A percentile compares a stretch with the other conserved stretches of the same genome.
These are phyloP conservation scores for Hydrolagus affinis DNA, from an alignment of 2,113 vertebrate species.

Conservation along the genomic window DNA sequence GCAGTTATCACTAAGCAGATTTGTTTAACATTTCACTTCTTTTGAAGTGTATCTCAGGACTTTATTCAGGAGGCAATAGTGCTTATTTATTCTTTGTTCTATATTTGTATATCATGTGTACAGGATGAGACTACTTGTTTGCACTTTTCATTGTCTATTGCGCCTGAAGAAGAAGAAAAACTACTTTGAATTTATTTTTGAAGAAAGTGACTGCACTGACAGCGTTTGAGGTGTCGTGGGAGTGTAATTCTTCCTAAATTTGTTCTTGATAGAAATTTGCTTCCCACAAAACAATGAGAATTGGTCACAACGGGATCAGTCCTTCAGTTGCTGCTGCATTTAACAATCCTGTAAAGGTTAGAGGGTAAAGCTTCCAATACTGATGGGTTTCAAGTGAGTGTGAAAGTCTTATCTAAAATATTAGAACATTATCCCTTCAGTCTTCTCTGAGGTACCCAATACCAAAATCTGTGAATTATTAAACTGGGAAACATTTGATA, in stretches of 20 bases:
- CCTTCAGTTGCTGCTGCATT: neutral
- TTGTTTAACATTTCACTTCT: constrained; percentile 28
- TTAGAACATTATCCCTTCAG: neutral
- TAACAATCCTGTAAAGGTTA: neutral
- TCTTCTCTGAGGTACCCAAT: neutral
- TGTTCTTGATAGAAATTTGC: constrained; percentile 8
- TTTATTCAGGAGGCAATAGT: constrained; percentile 25
- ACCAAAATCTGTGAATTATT: neutral
- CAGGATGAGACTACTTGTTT: constrained; percentile 15
- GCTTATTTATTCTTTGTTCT: constrained; percentile 19
- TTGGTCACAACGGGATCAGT: neutral
- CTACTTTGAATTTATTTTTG: constrained; percentile 6
- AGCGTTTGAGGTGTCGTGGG: neutral
- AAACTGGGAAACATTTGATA: neutral
- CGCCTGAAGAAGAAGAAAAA: constrained; percentile 18
- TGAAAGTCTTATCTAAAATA: neutral
- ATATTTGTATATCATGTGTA: constrained; percentile 29
- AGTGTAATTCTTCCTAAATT: neutral
- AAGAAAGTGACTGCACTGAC: neutral
- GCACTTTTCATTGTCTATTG: constrained; percentile 32
- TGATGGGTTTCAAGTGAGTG: neutral
- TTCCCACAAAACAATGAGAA: neutral
- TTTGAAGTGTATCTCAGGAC: constrained; percentile 30
- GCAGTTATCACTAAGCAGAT: constrained; percentile 1
- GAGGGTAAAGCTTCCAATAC: neutral